Evolutionary conservation across 2,113 vertebrate genomes (phyloP).

Genomic region (Oncorhynchus mykiss): DNA sequence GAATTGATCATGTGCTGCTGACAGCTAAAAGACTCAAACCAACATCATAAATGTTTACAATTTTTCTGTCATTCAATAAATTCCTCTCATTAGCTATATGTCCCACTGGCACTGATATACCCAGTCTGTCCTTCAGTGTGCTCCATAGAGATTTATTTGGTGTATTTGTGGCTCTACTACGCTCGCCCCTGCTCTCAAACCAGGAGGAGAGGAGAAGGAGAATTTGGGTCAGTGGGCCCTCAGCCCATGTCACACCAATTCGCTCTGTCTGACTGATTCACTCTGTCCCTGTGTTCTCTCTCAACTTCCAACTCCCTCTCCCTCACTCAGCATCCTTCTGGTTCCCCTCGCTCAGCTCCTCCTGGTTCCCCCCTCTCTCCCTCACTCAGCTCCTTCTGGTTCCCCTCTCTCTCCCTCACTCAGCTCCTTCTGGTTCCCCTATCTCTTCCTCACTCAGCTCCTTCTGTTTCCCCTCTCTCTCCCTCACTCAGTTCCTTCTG

Average conservation of each 20-base stretch:
- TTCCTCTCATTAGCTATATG: too few species aligned
- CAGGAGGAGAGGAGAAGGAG: slow-evolving; percentile 10
- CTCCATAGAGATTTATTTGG: too few species aligned
- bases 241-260: slow-evolving; percentile 37
- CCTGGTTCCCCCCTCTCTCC: slow-evolving; percentile 9
- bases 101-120: too few species aligned
- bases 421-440: too few species aligned
- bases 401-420: background rate
- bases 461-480: background rate
- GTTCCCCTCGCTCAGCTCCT: slow-evolving; percentile 24
- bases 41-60: too few species aligned
- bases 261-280: slow-evolving; percentile 37
- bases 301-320: slow-evolving; percentile 2
- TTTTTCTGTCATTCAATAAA: too few species aligned
- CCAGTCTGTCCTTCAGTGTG: too few species aligned
- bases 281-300: slow-evolving; percentile 10
- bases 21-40: too few species aligned
- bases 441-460: too few species aligned
- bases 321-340: slow-evolving; percentile 20
- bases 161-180: slow-evolving; percentile 5
- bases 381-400: background rate
- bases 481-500: too few species aligned
- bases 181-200: slow-evolving; percentile 8
- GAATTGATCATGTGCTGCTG: too few species aligned
- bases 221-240: slow-evolving; percentile 57